These are phyloP conservation scores for Aleiodes alternator DNA, from an alignment of 2,888 invertebrate species.

Conservation along the genomic window DNA sequence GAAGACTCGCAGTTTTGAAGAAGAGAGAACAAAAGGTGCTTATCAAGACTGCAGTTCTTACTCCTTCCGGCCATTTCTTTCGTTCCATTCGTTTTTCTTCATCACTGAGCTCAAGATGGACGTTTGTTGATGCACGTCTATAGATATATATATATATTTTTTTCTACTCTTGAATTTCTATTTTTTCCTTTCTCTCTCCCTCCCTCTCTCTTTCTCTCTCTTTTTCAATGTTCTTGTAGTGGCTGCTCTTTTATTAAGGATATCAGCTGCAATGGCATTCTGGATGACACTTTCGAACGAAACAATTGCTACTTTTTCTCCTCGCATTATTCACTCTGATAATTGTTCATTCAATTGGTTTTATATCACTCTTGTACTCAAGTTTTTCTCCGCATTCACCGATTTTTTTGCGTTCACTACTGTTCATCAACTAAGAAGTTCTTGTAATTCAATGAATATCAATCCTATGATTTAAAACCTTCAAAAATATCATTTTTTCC, in stretches of 20 bases:
- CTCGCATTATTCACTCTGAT: conserved; percentile 52
- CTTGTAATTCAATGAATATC: background rate
- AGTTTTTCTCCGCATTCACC: background rate
- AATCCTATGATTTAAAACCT: too few relatives aligned
- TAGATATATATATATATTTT: conserved; percentile 7
- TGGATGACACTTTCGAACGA: too few relatives aligned
- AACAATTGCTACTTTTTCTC: background rate
- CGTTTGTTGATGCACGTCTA: conserved; percentile 23
- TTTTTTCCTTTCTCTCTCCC: too few relatives aligned
- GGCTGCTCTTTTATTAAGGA: too few relatives aligned
- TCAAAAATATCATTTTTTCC: too few relatives aligned
- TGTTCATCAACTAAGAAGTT: conserved; percentile 43
- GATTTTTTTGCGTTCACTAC: conserved; percentile 27
- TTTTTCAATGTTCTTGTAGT: too few relatives aligned
- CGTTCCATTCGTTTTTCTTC: conserved; percentile 51
- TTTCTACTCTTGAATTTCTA: conserved; percentile 2
- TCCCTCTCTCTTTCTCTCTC: background rate
- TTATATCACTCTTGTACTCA: conserved; percentile 56
- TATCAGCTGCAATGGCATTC: too few relatives aligned
- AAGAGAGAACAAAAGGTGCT: conserved; percentile 67
- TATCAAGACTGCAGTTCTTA: conserved; percentile 70
- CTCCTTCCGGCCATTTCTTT: conserved; percentile 55
- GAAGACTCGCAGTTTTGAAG: conserved; percentile 48
- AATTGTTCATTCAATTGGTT: conserved; percentile 30
- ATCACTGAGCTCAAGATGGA: conserved; percentile 28